Conservation (phyloP, 2,797 vertebrate species). For the Chromobotia macracanthus region DNA sequence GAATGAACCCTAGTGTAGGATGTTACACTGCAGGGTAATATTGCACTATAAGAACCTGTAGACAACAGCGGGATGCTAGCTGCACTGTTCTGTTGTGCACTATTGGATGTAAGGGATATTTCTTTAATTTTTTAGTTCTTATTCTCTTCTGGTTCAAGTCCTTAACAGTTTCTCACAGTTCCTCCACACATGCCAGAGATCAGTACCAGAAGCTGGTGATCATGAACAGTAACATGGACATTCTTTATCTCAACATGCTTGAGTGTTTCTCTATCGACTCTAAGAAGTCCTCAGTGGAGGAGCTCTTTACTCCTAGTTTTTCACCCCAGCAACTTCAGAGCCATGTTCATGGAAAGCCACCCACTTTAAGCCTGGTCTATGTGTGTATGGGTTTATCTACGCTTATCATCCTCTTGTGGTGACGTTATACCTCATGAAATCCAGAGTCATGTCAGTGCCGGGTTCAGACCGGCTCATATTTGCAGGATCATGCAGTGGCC, state of each 20-base stretch:
- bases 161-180: slow-evolving; percentile 83
- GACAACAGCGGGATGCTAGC: too few species aligned
- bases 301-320: slow-evolving; percentile 80
- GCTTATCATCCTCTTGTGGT: not conserved
- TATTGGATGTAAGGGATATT: too few species aligned
- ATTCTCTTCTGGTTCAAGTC: slow-evolving; percentile 40
- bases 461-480: not conserved
- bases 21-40: too few species aligned
- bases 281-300: slow-evolving; percentile 93
- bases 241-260: slow-evolving; percentile 84
- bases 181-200: slow-evolving; percentile 82
- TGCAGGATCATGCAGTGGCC: not conserved
- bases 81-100: not conserved
- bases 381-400: slow-evolving; percentile 10
- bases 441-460: slow-evolving; percentile 18
- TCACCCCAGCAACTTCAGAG: slow-evolving; percentile 92
- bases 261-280: slow-evolving; percentile 87
- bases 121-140: too few species aligned
- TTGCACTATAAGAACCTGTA: too few species aligned
- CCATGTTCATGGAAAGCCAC: slow-evolving; percentile 85
- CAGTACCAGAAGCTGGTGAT: slow-evolving; percentile 85
- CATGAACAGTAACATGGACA: slow-evolving; percentile 89
- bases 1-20: too few species aligned
- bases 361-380: not conserved
- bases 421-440: slow-evolving; percentile 4